phyloP scores from a whole-genome alignment of 1,140 invertebrate genomes.

The Aphelinus certus region DNA sequence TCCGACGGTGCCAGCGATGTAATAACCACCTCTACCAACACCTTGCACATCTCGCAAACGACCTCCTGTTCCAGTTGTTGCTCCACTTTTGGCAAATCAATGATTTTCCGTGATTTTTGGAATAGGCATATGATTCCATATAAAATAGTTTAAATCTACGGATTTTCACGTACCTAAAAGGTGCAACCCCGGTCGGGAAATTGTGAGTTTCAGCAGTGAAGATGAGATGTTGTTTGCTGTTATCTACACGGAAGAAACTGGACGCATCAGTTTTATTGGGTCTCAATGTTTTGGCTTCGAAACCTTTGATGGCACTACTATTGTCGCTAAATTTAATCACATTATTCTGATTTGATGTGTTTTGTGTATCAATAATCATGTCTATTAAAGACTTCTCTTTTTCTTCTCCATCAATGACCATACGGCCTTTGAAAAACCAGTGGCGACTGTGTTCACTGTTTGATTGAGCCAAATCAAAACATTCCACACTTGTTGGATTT shows the following conservation, averaged over 20 bases:
- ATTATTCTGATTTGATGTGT: conserved; percentile 89
- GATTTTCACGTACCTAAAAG: conserved; percentile 71
- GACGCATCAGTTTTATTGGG: conserved; percentile 71
- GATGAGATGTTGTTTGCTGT: conserved; percentile 86
- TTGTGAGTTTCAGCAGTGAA: conserved; percentile 99
- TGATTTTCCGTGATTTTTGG: neutral
- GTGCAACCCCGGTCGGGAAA: conserved; percentile 94
- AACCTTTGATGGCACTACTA: conserved; percentile 94
- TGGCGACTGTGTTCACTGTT: conserved; percentile 95
- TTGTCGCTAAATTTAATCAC: conserved; percentile 98
- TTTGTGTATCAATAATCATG: conserved; percentile 92
- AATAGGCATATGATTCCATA: too few relatives aligned
- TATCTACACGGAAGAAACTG: conserved; percentile 71
- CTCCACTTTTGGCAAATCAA: conserved; percentile 74
- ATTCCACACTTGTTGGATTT: conserved; percentile 97
- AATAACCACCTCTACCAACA: conserved; percentile 89
- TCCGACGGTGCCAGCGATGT: conserved; percentile 95
- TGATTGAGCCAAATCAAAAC: conserved; percentile 98
- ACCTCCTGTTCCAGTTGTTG: conserved; percentile 96
- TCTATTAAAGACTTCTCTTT: conserved; percentile 86
- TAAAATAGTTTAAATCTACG: too few relatives aligned
- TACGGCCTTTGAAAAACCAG: conserved; percentile 93
- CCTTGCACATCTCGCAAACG: conserved; percentile 94
- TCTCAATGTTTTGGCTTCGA: conserved; percentile 72
- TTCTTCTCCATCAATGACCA: conserved; percentile 85